These are phyloP conservation scores for Suncus etruscus DNA, from an alignment of 2,113 vertebrate genomes.

Conservation along the genomic window DNA sequence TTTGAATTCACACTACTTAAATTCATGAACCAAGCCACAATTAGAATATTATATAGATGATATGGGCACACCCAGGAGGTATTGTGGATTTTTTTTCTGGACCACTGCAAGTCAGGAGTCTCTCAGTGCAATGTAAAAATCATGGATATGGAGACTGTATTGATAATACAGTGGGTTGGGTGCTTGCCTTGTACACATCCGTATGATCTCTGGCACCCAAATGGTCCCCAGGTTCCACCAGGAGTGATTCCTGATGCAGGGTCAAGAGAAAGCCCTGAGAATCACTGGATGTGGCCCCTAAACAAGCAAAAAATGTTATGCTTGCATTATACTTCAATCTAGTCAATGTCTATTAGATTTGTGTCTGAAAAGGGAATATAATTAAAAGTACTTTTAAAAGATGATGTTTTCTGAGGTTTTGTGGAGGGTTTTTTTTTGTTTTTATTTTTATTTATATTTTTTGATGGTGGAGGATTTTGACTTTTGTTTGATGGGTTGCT, in stretches of 20 bases:
- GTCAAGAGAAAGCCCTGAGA: too few species aligned
- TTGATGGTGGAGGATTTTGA: background rate
- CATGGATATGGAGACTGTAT: too few species aligned
- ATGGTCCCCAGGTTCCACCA: too few species aligned
- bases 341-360: background rate
- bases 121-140: too few species aligned
- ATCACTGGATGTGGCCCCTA: too few species aligned
- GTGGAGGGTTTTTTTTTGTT: too few species aligned
- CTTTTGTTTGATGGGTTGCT: background rate
- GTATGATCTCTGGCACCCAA: too few species aligned
- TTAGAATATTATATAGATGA: background rate
- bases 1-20: background rate
- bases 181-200: too few species aligned
- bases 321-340: background rate
- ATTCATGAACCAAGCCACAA: background rate
- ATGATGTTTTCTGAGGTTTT: background rate
- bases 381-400: too few species aligned
- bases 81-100: background rate
- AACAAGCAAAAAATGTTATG: background rate
- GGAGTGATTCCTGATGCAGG: background rate
- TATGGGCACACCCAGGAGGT: background rate
- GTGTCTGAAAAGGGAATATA: background rate
- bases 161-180: too few species aligned
- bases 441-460: background rate
- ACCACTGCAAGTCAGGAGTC: background rate